Conservation (phyloP, 2,113 vertebrate genomes). For the Synodontis membranacea region DNA sequence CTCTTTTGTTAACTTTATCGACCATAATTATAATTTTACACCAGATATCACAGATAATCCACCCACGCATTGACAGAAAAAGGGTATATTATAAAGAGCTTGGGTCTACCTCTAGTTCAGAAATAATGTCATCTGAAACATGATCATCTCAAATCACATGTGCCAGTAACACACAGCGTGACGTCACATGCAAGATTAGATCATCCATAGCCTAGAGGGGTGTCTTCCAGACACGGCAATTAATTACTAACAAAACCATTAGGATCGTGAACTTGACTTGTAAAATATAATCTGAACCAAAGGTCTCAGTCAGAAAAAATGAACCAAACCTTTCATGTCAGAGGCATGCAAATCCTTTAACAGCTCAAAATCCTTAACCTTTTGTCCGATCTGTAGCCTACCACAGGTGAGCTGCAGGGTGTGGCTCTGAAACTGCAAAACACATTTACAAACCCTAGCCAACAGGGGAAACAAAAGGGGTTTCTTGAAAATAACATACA, state of each 20-base stretch:
- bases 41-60: background rate
- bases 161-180: background rate
- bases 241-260: background rate
- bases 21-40: background rate
- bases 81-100: background rate
- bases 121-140: background rate
- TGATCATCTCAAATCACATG: background rate
- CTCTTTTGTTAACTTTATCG: background rate
- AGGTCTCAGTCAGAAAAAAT: background rate
- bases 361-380: slow-evolving; percentile 9
- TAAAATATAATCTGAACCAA: background rate
- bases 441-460: background rate
- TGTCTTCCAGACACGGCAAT: background rate
- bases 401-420: slow-evolving; percentile 6
- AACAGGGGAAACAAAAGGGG: background rate
- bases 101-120: background rate
- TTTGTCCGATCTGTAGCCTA: background rate
- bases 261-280: background rate
- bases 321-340: background rate
- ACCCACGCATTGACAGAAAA: background rate
- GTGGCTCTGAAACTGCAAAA: slow-evolving; percentile 15
- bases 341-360: slow-evolving; percentile 12
- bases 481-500: background rate
- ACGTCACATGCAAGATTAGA: background rate
- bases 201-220: background rate